Evolutionary conservation across 2,113 vertebrate genomes (phyloP).

Genomic region (Microtus oregoni): DNA sequence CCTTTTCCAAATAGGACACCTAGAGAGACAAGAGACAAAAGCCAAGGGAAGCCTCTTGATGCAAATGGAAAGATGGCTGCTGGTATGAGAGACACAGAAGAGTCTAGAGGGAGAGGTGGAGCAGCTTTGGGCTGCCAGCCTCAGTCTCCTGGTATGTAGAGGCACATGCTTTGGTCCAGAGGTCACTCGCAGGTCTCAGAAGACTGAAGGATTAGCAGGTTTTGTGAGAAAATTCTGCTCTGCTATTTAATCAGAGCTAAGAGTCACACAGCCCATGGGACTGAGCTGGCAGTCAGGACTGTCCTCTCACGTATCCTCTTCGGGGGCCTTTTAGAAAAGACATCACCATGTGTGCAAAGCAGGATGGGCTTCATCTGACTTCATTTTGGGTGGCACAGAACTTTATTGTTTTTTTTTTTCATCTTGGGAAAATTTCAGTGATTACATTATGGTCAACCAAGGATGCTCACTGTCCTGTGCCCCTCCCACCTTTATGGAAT

Average conservation of each 20-base stretch:
- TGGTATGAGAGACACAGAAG: background rate
- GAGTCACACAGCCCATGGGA: constrained; percentile 19
- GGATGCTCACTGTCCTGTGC: constrained; percentile 8
- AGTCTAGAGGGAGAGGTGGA: background rate
- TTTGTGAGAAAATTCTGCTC: constrained; percentile 26
- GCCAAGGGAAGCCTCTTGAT: background rate
- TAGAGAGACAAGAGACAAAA: background rate
- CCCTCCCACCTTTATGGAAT: constrained; percentile 62
- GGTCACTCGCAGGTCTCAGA: constrained; percentile 14
- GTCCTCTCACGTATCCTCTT: constrained; percentile 53
- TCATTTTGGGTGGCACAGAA: constrained; percentile 59
- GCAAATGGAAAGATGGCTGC: background rate
- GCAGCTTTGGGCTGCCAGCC: background rate
- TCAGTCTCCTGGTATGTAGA: background rate
- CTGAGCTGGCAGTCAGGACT: constrained; percentile 51
- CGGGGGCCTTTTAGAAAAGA: constrained; percentile 71
- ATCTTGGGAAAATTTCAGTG: constrained; percentile 60
- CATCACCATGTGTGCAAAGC: constrained; percentile 76
- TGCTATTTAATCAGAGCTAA: constrained; percentile 75
- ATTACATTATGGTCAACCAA: constrained; percentile 37
- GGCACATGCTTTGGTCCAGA: background rate
- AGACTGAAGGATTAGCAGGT: background rate
- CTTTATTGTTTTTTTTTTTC: constrained; percentile 50
- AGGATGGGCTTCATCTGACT: constrained; percentile 67
- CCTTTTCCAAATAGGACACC: background rate